A percentile compares a stretch with the other conserved stretches of the same genome.
phyloP scores from a whole-genome alignment of 2,888 invertebrate species.

The Archips crataeganus region DNA sequence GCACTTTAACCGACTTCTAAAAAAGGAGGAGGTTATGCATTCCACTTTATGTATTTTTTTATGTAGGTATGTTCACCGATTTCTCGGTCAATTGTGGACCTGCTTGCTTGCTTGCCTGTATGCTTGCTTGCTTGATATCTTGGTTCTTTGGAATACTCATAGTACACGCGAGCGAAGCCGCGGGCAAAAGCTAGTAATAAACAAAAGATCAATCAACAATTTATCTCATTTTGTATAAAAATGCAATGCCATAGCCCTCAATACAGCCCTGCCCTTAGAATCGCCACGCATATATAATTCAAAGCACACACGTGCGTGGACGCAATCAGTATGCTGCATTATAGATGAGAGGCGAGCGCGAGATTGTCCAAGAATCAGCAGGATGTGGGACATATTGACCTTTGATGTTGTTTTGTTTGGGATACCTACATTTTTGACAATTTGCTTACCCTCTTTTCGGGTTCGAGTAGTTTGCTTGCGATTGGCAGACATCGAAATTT shows the following conservation, averaged over 20 bases:
- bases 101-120: no score
- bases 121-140: no score
- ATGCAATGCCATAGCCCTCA: not conserved
- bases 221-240: not conserved
- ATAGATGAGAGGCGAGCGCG: slow-evolving; percentile 38
- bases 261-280: slow-evolving; percentile 34
- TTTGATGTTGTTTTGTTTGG: slow-evolving; percentile 31
- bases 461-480: not conserved
- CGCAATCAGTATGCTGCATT: slow-evolving; percentile 43
- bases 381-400: not conserved
- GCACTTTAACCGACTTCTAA: no score
- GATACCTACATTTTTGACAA: not conserved
- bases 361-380: slow-evolving; percentile 37
- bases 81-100: no score
- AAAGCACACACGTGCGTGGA: slow-evolving; percentile 35
- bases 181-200: no score
- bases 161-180: no score
- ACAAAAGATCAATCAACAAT: no score
- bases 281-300: slow-evolving; percentile 42
- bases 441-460: not conserved
- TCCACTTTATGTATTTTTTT: no score
- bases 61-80: no score
- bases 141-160: no score
- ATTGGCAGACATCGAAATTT: not conserved
- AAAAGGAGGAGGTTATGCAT: no score